A percentile compares a stretch with the other conserved stretches of the same genome.
These are phyloP conservation scores for Diabrotica undecimpunctata DNA, from an alignment of 1,140 invertebrate genomes.

Conservation along the genomic window DNA sequence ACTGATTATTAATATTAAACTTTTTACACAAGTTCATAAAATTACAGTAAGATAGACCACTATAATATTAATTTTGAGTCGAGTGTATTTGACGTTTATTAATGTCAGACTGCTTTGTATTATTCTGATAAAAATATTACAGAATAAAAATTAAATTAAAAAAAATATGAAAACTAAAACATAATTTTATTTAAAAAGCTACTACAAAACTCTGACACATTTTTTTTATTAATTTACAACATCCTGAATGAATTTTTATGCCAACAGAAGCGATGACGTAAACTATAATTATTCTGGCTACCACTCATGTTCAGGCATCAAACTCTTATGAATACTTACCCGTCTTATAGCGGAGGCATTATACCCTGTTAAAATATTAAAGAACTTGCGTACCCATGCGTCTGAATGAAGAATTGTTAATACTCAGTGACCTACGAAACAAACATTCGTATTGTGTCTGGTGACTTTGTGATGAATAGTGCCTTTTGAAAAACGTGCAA, in stretches of 20 bases:
- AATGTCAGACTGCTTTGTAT: too few species aligned
- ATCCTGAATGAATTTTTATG: background rate
- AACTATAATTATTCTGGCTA: background rate
- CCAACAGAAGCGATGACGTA: background rate
- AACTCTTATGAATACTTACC: too few species aligned
- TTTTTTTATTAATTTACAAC: background rate
- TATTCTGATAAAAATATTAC: too few species aligned
- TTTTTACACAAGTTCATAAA: too few species aligned
- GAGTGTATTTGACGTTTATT: too few species aligned
- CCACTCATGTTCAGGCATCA: too few species aligned
- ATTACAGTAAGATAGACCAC: too few species aligned
- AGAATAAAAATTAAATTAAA: too few species aligned
- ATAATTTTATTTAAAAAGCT: too few species aligned
- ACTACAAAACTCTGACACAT: background rate
- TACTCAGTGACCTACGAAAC: constrained; percentile 18
- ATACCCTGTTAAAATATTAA: background rate
- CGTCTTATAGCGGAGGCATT: background rate
- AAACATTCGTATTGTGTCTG: constrained; percentile 11
- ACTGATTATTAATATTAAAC: too few species aligned
- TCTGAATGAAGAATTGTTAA: constrained; percentile 16
- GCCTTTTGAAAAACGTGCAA: constrained; percentile 1
- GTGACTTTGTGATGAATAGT: constrained; percentile 4
- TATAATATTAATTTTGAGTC: too few species aligned
- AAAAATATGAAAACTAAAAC: too few species aligned
- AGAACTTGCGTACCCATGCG: constrained; percentile 3